phyloP scores from a whole-genome alignment of 1,140 invertebrate species.

The Caenorhabditis tropicalis region DNA sequence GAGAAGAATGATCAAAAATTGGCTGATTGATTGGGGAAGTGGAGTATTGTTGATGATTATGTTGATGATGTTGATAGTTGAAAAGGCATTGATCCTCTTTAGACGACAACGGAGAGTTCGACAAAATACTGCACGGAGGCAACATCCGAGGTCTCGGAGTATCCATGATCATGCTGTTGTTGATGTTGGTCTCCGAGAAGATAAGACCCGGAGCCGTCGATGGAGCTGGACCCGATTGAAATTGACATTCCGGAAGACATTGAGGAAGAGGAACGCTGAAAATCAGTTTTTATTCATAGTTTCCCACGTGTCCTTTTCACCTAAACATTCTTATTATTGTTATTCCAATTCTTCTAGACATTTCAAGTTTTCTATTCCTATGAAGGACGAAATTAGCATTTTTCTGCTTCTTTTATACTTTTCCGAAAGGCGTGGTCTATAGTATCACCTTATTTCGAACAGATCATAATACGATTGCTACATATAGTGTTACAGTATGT shows the following conservation, averaged over 20 bases:
- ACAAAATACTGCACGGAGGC: conserved; percentile 39
- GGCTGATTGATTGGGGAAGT: not conserved
- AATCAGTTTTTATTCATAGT: not conserved
- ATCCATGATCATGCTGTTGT: conserved; percentile 35
- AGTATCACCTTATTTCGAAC: not conserved
- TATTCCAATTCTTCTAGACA: not conserved
- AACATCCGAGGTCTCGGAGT: conserved; percentile 27
- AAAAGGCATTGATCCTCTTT: not conserved
- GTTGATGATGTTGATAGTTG: not conserved
- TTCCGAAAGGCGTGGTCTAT: not conserved
- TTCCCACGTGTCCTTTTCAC: not conserved
- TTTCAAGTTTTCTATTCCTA: not conserved
- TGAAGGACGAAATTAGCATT: not conserved
- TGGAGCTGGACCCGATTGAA: conserved; percentile 38
- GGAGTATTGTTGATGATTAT: not conserved
- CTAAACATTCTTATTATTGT: not conserved
- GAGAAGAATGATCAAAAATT: conserved; percentile 1
- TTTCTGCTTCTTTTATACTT: not conserved
- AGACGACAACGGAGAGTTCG: conserved; percentile 28
- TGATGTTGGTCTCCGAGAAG: conserved; percentile 23
- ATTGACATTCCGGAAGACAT: conserved; percentile 30
- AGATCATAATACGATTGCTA: not conserved
- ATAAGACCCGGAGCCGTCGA: conserved; percentile 32
- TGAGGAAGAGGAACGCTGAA: conserved; percentile 42
- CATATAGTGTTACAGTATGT: not conserved